Conservation (phyloP, 2,888 invertebrate genomes). For the Stegophylla sp. region DNA sequence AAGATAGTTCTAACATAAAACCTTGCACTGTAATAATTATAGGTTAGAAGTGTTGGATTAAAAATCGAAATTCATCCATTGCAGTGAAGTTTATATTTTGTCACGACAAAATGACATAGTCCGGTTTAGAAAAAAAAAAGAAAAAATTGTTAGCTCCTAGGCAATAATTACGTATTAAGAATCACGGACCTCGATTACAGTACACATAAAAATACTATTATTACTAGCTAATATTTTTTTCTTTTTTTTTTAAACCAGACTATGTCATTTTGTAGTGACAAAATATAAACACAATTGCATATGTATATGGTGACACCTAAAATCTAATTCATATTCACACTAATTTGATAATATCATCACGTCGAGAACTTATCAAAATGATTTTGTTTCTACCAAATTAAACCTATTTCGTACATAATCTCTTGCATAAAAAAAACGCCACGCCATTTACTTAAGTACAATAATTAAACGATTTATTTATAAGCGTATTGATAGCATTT, state of each 20-base stretch:
- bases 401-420: too few species aligned
- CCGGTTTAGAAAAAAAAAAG: neutral
- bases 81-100: slow-evolving; percentile 3
- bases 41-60: slow-evolving; percentile 14
- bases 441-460: too few species aligned
- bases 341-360: neutral
- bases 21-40: slow-evolving; percentile 37
- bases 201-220: neutral
- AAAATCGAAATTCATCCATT: slow-evolving; percentile 26
- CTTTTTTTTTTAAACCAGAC: slow-evolving; percentile 11
- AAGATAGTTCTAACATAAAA: slow-evolving; percentile 18
- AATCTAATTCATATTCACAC: too few species aligned
- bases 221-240: neutral
- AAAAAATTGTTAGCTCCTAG: neutral
- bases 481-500: too few species aligned
- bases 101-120: slow-evolving; percentile 32
- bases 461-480: too few species aligned
- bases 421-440: too few species aligned
- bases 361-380: neutral
- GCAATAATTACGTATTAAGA: slow-evolving; percentile 17
- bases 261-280: slow-evolving; percentile 7
- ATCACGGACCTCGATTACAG: neutral
- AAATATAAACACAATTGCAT: too few species aligned
- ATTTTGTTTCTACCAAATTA: too few species aligned
- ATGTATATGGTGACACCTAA: too few species aligned